Evolutionary conservation across 2,113 vertebrate species (phyloP).

Genomic region (Emydocephalus ijimae): DNA sequence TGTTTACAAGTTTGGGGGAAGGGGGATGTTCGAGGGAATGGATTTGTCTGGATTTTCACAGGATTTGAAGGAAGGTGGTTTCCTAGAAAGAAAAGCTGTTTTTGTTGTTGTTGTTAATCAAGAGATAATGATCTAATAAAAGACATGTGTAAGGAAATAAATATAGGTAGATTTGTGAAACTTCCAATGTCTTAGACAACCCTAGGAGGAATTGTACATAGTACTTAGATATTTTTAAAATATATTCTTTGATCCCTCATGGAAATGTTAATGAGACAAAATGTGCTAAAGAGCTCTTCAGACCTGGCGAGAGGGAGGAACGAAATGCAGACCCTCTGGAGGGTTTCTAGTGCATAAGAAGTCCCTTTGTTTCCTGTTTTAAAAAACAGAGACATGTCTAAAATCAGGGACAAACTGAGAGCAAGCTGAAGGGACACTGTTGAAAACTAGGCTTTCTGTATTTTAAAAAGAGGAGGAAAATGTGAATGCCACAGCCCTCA

Average conservation of each 20-base stretch:
- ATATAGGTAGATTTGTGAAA: background rate
- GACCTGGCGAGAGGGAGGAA: slow-evolving; percentile 60
- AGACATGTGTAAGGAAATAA: slow-evolving; percentile 47
- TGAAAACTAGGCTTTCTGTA: slow-evolving; percentile 52
- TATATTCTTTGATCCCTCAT: slow-evolving; percentile 77
- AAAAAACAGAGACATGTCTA: slow-evolving; percentile 78
- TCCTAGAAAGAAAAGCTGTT: slow-evolving; percentile 43
- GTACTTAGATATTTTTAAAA: slow-evolving; percentile 51
- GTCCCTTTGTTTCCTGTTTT: slow-evolving; percentile 83
- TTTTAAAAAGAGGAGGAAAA: slow-evolving; percentile 54
- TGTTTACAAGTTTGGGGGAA: slow-evolving; percentile 2
- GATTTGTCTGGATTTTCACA: background rate
- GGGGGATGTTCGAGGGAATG: background rate
- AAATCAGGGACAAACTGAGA: slow-evolving; percentile 67
- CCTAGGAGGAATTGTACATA: slow-evolving; percentile 32
- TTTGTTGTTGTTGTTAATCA: slow-evolving; percentile 51
- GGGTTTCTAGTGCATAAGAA: slow-evolving; percentile 79
- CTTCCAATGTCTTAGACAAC: background rate
- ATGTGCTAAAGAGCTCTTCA: slow-evolving; percentile 74
- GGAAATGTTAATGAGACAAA: slow-evolving; percentile 88
- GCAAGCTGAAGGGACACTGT: slow-evolving; percentile 67
- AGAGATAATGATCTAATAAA: slow-evolving; percentile 58
- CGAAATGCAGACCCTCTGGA: slow-evolving; percentile 77
- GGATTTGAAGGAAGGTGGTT: slow-evolving; percentile 15
- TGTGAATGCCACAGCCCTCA: slow-evolving; percentile 39